Base-by-base conservation (phyloP, 1,140 invertebrate genomes). In the Zaprionus ornatus region DNA sequence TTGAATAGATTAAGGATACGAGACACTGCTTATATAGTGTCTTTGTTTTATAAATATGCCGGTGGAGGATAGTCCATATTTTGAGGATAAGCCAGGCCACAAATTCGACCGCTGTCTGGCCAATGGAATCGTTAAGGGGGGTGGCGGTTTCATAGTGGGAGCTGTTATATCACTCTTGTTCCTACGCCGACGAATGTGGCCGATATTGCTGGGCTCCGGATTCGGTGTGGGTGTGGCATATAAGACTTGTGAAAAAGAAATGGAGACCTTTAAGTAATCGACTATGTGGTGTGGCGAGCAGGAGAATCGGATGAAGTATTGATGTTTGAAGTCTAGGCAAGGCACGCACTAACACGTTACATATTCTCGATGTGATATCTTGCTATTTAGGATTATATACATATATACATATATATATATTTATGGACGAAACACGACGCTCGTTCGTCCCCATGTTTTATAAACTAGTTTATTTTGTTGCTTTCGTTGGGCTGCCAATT, bases 201-300 rank as follows among this genome's bases (percentile, higher is more conserved):
- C 96, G 4, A 93, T 97, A 21, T 93, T 96, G 79, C 93, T 95
- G 48, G 96, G 96, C 35, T 94, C 95, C 67, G 96, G 96, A 32
- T 95, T 97, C 87, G 96, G 96, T 21, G 92, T 97, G 79, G 96
- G 96, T 61, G 93, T 96, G 91, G 96, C 96, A 74, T 97, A 96
- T 93, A 94, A 95, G 50, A 96, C 96, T 91, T 97, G 96, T 92
- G 95, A 97, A 93, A 94, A 94, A 83, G 94, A 95, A 52, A 82
- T 96, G 48, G 95, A 96, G 27, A 74, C 74, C 15, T 80, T 67
- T 13, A 61, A 54, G 12, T 67, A 37, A 12, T 19, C 13, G n/a
- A 29, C 4, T 60, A 37, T 64, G 57, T 48, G 7, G 3, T 10
- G 21, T n/a, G n/a, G n/a, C 19, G 25, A 13, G 7, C 2, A 15